These are phyloP conservation scores for Orbicella faveolata DNA, from an alignment of 64 coral and sea anemone genomes.

Conservation along the genomic window DNA sequence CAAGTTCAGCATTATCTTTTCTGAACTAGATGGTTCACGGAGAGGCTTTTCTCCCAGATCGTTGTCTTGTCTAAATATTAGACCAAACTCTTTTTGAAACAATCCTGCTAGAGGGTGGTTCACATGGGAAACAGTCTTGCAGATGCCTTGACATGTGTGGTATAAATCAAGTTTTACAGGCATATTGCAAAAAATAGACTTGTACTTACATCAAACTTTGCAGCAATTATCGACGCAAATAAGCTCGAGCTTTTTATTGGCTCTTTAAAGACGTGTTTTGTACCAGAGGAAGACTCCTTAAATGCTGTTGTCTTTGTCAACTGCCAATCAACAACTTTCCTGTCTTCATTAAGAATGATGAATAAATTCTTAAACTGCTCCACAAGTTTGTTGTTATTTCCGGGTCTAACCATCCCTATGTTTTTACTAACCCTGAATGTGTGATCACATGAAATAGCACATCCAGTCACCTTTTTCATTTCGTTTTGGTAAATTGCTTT, in stretches of 20 bases:
- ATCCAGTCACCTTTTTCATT: slow-evolving; percentile 21
- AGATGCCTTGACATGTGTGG: slow-evolving; percentile 44
- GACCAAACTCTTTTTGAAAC: slow-evolving; percentile 25
- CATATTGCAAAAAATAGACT: not conserved
- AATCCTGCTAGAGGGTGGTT: not conserved
- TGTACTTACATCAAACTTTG: slow-evolving; percentile 12
- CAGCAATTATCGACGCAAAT: slow-evolving; percentile 61
- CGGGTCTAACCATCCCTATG: slow-evolving; percentile 15
- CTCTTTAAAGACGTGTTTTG: slow-evolving; percentile 20
- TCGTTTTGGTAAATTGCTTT: slow-evolving; percentile 10
- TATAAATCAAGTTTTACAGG: slow-evolving; percentile 37
- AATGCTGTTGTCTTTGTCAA: slow-evolving; percentile 45
- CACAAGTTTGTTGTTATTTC: slow-evolving; percentile 21
- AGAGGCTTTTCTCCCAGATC: slow-evolving; percentile 31
- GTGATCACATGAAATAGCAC: slow-evolving; percentile 45
- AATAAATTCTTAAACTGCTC: slow-evolving; percentile 39
- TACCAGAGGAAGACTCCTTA: slow-evolving; percentile 9
- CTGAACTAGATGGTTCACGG: slow-evolving; percentile 7
- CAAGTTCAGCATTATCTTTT: slow-evolving; percentile 52
- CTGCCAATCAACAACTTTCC: slow-evolving; percentile 39
- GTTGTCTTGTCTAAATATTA: not conserved
- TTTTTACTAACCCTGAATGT: slow-evolving; percentile 49
- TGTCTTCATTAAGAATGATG: slow-evolving; percentile 44
- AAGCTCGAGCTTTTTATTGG: slow-evolving; percentile 6
- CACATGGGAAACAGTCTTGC: not conserved